A percentile compares a stretch with the other conserved stretches of the same genome.
phyloP scores from a whole-genome alignment of 2,888 invertebrate genomes.

The Protula sp. region DNA sequence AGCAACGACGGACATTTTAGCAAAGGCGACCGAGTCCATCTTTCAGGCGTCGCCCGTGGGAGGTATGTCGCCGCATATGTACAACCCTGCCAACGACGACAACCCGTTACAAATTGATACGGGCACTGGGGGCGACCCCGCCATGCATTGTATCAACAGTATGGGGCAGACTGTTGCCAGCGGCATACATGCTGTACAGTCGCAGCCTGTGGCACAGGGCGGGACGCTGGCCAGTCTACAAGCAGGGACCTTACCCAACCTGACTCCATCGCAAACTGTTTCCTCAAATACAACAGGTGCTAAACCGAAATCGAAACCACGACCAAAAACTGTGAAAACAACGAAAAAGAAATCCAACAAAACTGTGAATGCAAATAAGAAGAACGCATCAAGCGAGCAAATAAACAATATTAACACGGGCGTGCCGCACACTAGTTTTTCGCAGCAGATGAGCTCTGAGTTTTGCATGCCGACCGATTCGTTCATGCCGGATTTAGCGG shows the following conservation, averaged over 20 bases:
- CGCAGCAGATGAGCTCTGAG: neutral
- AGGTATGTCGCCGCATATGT: slow-evolving; percentile 27
- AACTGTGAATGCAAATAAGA: slow-evolving; percentile 2
- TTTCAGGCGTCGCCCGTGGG: slow-evolving; percentile 26
- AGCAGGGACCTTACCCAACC: too few species aligned
- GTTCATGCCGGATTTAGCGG: neutral
- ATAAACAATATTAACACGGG: neutral
- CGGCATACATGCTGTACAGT: slow-evolving; percentile 34
- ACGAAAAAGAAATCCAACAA: slow-evolving; percentile 7
- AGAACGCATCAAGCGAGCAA: neutral
- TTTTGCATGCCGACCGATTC: neutral
- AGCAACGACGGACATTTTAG: slow-evolving; percentile 43
- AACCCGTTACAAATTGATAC: slow-evolving; percentile 15
- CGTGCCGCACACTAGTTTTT: neutral
- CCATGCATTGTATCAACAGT: too few species aligned
- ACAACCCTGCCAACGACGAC: slow-evolving; percentile 40
- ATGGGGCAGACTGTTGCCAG: neutral
- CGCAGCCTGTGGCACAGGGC: slow-evolving; percentile 18
- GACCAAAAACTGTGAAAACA: neutral
- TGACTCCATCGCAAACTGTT: too few species aligned
- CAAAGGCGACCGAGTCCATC: slow-evolving; percentile 54
- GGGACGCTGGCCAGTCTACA: neutral
- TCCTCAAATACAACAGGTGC: too few species aligned
- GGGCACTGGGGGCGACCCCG: neutral
- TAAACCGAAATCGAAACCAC: neutral